A percentile compares a stretch with the other conserved stretches of the same genome.
Conservation (phyloP, 2,797 vertebrate species). For the Anguilla pacifica region DNA sequence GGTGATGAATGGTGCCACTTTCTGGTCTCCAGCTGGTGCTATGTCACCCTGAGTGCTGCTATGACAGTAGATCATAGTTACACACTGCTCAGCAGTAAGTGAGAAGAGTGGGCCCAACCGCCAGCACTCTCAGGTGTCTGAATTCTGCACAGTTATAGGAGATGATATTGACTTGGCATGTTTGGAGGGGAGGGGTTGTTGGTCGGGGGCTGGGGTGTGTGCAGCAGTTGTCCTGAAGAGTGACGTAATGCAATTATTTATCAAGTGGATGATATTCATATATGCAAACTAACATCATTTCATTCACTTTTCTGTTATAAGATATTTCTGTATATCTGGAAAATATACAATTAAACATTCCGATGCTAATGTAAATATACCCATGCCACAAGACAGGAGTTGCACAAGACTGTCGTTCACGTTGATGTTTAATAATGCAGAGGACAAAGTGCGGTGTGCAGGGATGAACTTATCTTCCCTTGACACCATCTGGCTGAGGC, state of each 20-base stretch:
- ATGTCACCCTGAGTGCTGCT: constrained; percentile 20
- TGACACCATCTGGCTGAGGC: neutral
- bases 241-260: neutral
- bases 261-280: neutral
- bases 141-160: neutral
- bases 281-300: neutral
- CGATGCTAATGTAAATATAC: neutral
- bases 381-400: neutral
- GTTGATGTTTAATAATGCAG: neutral
- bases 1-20: constrained; percentile 12
- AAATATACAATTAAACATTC: neutral
- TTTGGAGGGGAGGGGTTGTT: neutral
- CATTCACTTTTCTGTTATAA: neutral
- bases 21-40: constrained; percentile 7
- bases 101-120: constrained; percentile 22
- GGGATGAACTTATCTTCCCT: neutral
- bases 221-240: neutral
- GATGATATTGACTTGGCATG: neutral
- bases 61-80: constrained; percentile 13
- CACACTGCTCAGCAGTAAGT: constrained; percentile 26
- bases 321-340: neutral
- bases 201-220: neutral
- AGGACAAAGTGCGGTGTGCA: neutral
- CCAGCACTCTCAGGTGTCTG: constrained; percentile 18
- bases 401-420: neutral